Evolutionary conservation across 2,797 vertebrate genomes (phyloP).

Genomic region (Sandelia bainsii): DNA sequence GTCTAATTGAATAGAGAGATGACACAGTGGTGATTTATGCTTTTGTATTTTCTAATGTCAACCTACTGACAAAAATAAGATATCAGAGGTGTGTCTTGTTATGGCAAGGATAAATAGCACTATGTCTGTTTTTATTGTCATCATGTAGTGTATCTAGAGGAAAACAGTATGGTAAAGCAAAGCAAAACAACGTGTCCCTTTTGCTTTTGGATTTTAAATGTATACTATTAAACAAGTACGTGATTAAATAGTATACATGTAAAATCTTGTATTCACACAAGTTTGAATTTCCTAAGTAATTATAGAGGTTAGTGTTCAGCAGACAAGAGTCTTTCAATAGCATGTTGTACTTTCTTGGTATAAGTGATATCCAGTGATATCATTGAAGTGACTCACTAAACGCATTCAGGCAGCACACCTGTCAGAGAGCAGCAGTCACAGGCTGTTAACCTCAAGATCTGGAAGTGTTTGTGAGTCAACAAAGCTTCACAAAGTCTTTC

Average conservation of each 20-base stretch:
- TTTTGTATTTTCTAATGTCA: not conserved
- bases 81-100: constrained; percentile 30
- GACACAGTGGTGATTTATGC: not conserved
- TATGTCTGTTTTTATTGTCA: not conserved
- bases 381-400: constrained; percentile 58
- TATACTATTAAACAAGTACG: not conserved
- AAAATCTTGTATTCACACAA: too few relatives aligned
- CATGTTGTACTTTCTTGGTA: constrained; percentile 19
- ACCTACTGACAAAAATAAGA: not conserved
- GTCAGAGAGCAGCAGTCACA: constrained; percentile 84
- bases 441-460: constrained; percentile 86
- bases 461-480: constrained; percentile 81
- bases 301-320: constrained; percentile 17
- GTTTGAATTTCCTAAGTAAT: not conserved
- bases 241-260: not conserved
- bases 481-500: constrained; percentile 78
- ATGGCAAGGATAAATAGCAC: not conserved
- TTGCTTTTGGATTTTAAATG: not conserved
- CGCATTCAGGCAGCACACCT: constrained; percentile 78
- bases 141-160: not conserved
- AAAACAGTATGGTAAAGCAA: not conserved
- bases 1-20: not conserved
- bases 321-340: constrained; percentile 10
- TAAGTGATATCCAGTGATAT: constrained; percentile 45
- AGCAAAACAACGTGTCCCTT: not conserved